A percentile compares a stretch with the other conserved stretches of the same genome.
phyloP scores from a whole-genome alignment of 2,113 vertebrate species.

The Fregetta grallaria region DNA sequence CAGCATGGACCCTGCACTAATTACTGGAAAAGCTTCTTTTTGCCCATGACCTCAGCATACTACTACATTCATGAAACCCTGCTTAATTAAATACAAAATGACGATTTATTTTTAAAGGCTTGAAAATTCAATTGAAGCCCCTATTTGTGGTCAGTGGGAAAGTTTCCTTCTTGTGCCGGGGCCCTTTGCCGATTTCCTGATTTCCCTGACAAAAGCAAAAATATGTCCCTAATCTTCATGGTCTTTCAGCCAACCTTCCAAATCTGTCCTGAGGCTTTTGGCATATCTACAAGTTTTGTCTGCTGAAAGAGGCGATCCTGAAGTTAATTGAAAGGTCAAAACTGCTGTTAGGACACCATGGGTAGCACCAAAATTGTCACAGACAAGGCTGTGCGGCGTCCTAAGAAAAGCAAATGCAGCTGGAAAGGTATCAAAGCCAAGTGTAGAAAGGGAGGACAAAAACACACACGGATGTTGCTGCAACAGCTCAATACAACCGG shows the following conservation, averaged over 20 bases:
- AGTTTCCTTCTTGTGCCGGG: conserved; percentile 2
- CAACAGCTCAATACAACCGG: background rate
- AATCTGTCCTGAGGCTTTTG: conserved; percentile 27
- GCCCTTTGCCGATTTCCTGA: conserved; percentile 18
- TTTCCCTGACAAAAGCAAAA: conserved; percentile 57
- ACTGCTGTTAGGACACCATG: background rate
- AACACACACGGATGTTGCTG: background rate
- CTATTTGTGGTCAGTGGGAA: conserved; percentile 55
- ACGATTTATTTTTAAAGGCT: conserved; percentile 56
- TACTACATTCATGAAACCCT: conserved; percentile 38
- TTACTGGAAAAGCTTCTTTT: conserved; percentile 64
- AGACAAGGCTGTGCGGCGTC: background rate
- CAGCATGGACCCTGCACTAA: conserved; percentile 54
- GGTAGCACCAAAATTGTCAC: conserved; percentile 31
- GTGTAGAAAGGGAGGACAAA: background rate
- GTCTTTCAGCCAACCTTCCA: conserved; percentile 30
- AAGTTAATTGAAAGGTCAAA: conserved; percentile 61
- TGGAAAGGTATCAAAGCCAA: conserved; percentile 26
- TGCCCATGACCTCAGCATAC: conserved; percentile 57
- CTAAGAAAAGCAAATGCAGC: background rate
- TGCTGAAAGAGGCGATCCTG: background rate
- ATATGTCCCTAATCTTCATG: conserved; percentile 44
- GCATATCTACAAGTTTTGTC: conserved; percentile 14
- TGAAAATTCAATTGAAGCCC: conserved; percentile 37
- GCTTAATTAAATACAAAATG: conserved; percentile 51